A percentile compares a stretch with the other conserved stretches of the same genome.
phyloP scores from a whole-genome alignment of 2,797 vertebrate genomes.

The Meriones psammophilus region DNA sequence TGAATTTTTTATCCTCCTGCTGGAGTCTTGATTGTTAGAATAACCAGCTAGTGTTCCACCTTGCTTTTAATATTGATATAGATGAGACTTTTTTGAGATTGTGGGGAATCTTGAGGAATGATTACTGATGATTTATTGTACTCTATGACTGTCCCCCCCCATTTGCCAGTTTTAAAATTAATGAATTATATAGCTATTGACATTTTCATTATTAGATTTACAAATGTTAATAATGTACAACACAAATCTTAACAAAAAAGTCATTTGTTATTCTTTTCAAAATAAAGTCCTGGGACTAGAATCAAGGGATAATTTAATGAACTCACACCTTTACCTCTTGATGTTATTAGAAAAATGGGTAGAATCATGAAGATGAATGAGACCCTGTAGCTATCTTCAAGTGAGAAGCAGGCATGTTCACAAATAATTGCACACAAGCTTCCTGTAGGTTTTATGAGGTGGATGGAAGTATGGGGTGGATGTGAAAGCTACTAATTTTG shows the following conservation, averaged over 20 bases:
- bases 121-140: slow-evolving; percentile 40
- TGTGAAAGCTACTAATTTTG: slow-evolving; percentile 45
- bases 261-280: slow-evolving; percentile 49
- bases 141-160: neutral
- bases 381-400: slow-evolving; percentile 17
- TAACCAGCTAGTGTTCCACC: neutral
- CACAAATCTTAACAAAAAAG: neutral
- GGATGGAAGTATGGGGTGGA: neutral
- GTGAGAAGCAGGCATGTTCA: slow-evolving; percentile 49
- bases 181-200: slow-evolving; percentile 60
- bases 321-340: neutral
- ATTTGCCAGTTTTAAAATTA: slow-evolving; percentile 48
- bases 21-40: neutral
- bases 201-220: slow-evolving; percentile 55
- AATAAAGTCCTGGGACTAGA: slow-evolving; percentile 14
- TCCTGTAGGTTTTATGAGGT: slow-evolving; percentile 67
- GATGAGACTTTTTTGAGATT: neutral
- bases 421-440: slow-evolving; percentile 58
- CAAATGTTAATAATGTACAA: slow-evolving; percentile 14
- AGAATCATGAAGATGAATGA: slow-evolving; percentile 56
- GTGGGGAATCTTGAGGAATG: slow-evolving; percentile 37
- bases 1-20: neutral
- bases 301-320: slow-evolving; percentile 41
- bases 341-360: slow-evolving; percentile 17
- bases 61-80: slow-evolving; percentile 44